Evolutionary conservation across 2,888 invertebrate genomes (phyloP).

Genomic region (Parthenolecanium corni): DNA sequence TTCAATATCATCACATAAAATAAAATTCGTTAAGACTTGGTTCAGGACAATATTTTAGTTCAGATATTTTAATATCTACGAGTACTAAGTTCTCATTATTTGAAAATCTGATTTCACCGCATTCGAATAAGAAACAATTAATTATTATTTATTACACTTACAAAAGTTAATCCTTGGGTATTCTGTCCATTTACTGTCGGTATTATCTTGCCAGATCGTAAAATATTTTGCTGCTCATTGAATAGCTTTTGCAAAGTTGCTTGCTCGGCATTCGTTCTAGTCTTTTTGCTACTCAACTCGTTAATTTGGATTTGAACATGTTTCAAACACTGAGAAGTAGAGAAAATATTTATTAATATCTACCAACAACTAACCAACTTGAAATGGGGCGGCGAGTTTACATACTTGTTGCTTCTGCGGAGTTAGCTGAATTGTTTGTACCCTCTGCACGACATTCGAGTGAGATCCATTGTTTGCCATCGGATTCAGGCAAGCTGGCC

Average conservation of each 20-base stretch:
- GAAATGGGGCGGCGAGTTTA: slow-evolving; percentile 25
- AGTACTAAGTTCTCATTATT: too few relatives aligned
- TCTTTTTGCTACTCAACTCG: slow-evolving; percentile 46
- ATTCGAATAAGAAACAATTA: too few relatives aligned
- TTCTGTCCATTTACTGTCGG: slow-evolving; percentile 43
- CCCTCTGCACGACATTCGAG: slow-evolving; percentile 43
- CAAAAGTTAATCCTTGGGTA: slow-evolving; percentile 37
- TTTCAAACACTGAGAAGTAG: slow-evolving; percentile 43
- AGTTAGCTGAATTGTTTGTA: slow-evolving; percentile 61
- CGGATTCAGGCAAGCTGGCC: slow-evolving; percentile 33
- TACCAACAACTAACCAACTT: background rate
- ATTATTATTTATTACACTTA: too few relatives aligned
- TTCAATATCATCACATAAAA: too few relatives aligned
- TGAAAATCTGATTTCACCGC: too few relatives aligned
- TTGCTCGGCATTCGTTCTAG: slow-evolving; percentile 46
- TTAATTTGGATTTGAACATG: slow-evolving; percentile 58
- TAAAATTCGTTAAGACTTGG: too few relatives aligned
- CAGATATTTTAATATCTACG: too few relatives aligned
- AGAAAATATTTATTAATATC: slow-evolving; percentile 6
- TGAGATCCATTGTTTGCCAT: slow-evolving; percentile 32
- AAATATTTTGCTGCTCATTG: slow-evolving; percentile 57
- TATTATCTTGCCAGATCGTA: slow-evolving; percentile 57
- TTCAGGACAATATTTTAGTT: too few relatives aligned
- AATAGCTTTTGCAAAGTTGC: slow-evolving; percentile 48
- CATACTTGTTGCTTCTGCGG: slow-evolving; percentile 57